Percentiles rank a stretch among this genome's conserved stretches.
Conservation (phyloP, 2,113 vertebrate genomes). For the Dolichotis patagonum region DNA sequence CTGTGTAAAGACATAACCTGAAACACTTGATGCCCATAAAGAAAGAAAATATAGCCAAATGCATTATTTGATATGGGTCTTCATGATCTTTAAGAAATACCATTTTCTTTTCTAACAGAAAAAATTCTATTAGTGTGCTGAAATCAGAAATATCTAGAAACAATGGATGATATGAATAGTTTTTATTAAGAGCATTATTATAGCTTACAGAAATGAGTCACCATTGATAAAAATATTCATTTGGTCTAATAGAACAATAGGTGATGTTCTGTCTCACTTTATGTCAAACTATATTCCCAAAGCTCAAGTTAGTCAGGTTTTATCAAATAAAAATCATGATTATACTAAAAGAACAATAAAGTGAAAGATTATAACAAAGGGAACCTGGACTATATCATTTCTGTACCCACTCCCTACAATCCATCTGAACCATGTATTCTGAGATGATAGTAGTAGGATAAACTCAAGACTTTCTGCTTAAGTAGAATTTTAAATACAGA, state of each 20-base stretch:
- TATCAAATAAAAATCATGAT: slow-evolving; percentile 7
- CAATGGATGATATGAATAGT: background rate
- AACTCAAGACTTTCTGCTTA: background rate
- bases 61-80: slow-evolving; percentile 32
- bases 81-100: background rate
- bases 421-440: background rate
- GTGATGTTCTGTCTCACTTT: background rate
- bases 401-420: background rate
- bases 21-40: background rate
- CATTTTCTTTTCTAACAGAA: background rate
- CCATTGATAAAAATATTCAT: background rate
- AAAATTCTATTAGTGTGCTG: background rate
- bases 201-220: background rate
- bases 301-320: background rate
- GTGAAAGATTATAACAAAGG: background rate
- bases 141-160: slow-evolving; percentile 10
- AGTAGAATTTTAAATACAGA: background rate
- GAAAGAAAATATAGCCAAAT: slow-evolving; percentile 46
- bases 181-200: slow-evolving; percentile 31
- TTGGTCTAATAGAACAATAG: slow-evolving; percentile 33
- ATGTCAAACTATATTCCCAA: slow-evolving; percentile 30
- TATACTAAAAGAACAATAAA: background rate
- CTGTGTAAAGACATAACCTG: background rate
- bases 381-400: background rate
- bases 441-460: background rate